These are phyloP conservation scores for Heterodera filipjevi DNA, from an alignment of 2,888 invertebrate species.

Conservation along the genomic window DNA sequence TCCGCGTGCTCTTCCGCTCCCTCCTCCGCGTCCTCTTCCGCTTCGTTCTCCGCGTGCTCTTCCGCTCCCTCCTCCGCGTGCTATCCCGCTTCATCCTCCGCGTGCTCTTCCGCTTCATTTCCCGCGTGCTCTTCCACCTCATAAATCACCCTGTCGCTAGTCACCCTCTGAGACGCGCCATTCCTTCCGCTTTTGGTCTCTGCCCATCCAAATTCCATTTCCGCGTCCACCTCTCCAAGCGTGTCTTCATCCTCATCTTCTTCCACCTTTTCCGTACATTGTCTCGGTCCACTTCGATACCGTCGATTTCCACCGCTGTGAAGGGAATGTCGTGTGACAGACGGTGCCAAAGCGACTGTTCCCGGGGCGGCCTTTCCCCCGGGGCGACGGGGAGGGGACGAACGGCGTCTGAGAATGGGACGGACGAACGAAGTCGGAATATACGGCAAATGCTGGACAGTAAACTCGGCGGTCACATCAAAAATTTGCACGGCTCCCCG, in stretches of 20 bases:
- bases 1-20: neutral
- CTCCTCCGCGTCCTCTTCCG: neutral
- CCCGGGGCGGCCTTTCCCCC: neutral
- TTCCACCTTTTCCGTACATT: neutral
- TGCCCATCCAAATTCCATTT: conserved; percentile 7
- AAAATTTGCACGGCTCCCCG: conserved; percentile 15
- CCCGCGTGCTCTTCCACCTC: conserved; percentile 3
- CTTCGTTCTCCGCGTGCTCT: neutral
- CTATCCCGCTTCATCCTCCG: neutral
- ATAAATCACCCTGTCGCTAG: conserved; percentile 3
- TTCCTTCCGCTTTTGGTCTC: neutral
- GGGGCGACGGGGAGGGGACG: conserved; percentile 21
- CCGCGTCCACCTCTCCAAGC: conserved; percentile 13
- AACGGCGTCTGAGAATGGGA: conserved; percentile 19
- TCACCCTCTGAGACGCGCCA: neutral
- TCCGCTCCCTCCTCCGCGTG: neutral
- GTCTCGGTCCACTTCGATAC: neutral
- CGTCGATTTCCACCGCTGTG: conserved; percentile 2
- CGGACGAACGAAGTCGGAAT: neutral
- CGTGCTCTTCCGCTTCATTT: neutral
- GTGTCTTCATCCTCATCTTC: conserved; percentile 14
- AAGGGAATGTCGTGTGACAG: neutral
- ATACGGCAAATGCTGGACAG: neutral
- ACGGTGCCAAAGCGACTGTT: neutral
- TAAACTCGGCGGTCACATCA: conserved; percentile 28